phyloP scores from a whole-genome alignment of 2,797 vertebrate genomes.

The Distichodus sexfasciatus region DNA sequence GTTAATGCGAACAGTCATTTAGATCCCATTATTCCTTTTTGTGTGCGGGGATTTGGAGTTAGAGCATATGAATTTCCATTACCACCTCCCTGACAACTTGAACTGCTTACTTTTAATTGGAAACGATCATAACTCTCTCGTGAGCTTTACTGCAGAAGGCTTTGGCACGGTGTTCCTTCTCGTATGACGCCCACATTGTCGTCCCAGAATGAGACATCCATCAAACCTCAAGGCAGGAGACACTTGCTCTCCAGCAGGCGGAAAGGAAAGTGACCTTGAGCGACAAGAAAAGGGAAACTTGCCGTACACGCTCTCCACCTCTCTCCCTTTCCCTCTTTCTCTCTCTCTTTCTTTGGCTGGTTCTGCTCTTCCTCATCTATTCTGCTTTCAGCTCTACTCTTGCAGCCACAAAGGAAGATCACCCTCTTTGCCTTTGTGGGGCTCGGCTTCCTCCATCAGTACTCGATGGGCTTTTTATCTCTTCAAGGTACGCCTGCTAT shows the following conservation, averaged over 20 bases:
- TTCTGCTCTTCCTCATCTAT: slow-evolving; percentile 22
- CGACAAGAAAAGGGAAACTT: slow-evolving; percentile 53
- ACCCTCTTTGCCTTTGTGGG: slow-evolving; percentile 26
- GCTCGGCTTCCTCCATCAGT: slow-evolving; percentile 25
- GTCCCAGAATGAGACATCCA: slow-evolving; percentile 49
- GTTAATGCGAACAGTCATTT: slow-evolving; percentile 44
- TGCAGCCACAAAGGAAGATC: slow-evolving; percentile 27
- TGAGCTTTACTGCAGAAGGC: slow-evolving; percentile 33
- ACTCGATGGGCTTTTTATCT: neutral
- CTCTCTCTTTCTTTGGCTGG: neutral
- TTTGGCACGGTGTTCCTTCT: slow-evolving; percentile 49
- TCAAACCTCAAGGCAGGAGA: slow-evolving; percentile 52
- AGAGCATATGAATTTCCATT: slow-evolving; percentile 51
- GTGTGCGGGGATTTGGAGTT: slow-evolving; percentile 35
- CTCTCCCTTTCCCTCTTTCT: neutral
- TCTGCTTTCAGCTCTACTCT: too few relatives aligned
- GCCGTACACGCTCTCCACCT: slow-evolving; percentile 32
- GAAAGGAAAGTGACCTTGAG: slow-evolving; percentile 66
- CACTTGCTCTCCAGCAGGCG: slow-evolving; percentile 47
- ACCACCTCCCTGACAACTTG: slow-evolving; percentile 50
- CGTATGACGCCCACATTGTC: slow-evolving; percentile 43
- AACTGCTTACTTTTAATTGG: slow-evolving; percentile 58
- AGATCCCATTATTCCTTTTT: slow-evolving; percentile 50
- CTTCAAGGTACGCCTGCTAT: slow-evolving; percentile 31
- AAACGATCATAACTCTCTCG: slow-evolving; percentile 54